These are phyloP conservation scores for Spongilla lacustris DNA, from an alignment of 37 sponge, comb jelly and placozoan genomes.

Conservation along the genomic window DNA sequence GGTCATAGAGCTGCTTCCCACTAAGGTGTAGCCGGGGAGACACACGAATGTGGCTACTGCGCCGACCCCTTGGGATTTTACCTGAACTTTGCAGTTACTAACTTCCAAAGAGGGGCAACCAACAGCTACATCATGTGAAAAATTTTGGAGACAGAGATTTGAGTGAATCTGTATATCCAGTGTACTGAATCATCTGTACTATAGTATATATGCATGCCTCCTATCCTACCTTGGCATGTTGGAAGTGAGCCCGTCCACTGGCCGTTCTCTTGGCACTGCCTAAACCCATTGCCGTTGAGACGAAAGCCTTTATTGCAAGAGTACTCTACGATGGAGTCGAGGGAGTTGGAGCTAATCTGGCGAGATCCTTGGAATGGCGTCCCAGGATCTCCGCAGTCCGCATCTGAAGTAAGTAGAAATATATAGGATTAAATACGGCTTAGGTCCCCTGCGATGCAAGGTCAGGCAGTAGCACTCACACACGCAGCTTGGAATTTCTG, in stretches of 20 bases:
- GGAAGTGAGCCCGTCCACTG: constrained; percentile 28
- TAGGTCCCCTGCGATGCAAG: too few relatives aligned
- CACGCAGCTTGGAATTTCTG: constrained; percentile 21
- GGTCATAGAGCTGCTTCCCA: constrained; percentile 17
- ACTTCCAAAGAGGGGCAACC: neutral
- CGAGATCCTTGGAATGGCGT: constrained; percentile 4
- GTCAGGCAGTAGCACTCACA: too few relatives aligned
- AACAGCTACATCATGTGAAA: neutral
- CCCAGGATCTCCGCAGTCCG: constrained; percentile 47
- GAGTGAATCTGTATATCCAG: too few relatives aligned
- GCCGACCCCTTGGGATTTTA: neutral
- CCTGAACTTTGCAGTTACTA: constrained; percentile 17
- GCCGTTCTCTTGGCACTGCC: constrained; percentile 27
- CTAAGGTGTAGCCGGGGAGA: constrained; percentile 25
- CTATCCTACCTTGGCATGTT: constrained; percentile 22
- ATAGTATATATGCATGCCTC: neutral
- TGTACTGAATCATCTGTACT: neutral
- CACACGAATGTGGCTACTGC: constrained; percentile 46
- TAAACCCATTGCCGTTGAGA: constrained; percentile 5
- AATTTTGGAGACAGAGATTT: too few relatives aligned
- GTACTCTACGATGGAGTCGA: constrained; percentile 37
- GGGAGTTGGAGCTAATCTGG: constrained; percentile 1
- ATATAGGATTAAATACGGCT: too few relatives aligned
- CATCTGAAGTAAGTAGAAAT: neutral
- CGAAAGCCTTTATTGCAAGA: constrained; percentile 17